These are phyloP conservation scores for Hyla sarda DNA, from an alignment of 2,113 vertebrate genomes.

Conservation along the genomic window DNA sequence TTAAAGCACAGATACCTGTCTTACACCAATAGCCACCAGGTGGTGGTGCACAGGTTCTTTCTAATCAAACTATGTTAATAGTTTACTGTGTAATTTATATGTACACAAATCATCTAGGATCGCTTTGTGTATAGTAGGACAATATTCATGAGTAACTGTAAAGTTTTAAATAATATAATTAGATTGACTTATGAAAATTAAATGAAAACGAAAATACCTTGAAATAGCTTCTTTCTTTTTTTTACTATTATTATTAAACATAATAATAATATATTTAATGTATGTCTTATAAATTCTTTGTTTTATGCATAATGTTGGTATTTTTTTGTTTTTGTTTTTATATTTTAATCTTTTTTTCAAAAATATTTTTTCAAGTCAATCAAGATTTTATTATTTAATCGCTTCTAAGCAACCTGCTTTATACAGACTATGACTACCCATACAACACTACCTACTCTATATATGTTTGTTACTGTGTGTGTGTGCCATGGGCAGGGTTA, in stretches of 20 bases:
- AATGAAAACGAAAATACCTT: no score
- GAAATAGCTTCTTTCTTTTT: no score
- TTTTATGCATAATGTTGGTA: neutral
- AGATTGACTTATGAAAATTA: neutral
- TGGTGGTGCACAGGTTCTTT: neutral
- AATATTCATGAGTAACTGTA: neutral
- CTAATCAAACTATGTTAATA: neutral
- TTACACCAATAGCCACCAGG: neutral
- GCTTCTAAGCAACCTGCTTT: neutral
- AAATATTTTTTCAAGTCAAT: neutral
- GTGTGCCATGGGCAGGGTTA: conserved; percentile 15
- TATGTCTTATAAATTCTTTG: no score
- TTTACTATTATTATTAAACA: no score
- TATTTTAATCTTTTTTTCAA: no score
- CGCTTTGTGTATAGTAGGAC: neutral
- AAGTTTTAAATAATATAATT: neutral
- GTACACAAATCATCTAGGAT: neutral
- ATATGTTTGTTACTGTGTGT: neutral
- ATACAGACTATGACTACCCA: neutral
- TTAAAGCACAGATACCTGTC: neutral
- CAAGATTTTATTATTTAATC: neutral
- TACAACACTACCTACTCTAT: neutral
- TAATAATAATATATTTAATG: no score
- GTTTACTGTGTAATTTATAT: neutral
- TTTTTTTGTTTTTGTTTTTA: neutral